Evolutionary conservation across 2,888 invertebrate genomes (phyloP).

Genomic region (Herminia tarsipennalis): DNA sequence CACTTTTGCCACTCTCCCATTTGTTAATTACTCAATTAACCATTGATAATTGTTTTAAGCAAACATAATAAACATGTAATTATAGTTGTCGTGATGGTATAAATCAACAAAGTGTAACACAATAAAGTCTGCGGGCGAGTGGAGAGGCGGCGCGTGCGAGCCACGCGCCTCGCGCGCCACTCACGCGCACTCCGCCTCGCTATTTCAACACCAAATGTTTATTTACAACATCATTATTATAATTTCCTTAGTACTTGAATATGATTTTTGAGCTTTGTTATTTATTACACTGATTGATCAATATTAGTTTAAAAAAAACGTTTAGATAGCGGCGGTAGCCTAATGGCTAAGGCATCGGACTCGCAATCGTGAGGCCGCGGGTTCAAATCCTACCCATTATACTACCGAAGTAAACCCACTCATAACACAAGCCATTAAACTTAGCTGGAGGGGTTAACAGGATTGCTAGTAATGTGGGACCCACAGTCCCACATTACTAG

Average conservation of each 20-base stretch:
- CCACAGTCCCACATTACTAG: no score
- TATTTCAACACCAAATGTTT: neutral
- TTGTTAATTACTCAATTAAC: neutral
- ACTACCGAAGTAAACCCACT: no score
- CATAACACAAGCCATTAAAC: no score
- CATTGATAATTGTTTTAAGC: neutral
- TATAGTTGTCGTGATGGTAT: slow-evolving; percentile 4
- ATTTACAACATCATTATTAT: neutral
- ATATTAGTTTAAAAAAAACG: no score
- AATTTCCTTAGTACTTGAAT: neutral
- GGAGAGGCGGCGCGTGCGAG: slow-evolving; percentile 45
- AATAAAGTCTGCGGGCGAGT: slow-evolving; percentile 21
- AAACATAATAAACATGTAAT: neutral
- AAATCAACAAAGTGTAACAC: slow-evolving; percentile 6
- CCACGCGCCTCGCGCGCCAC: slow-evolving; percentile 63
- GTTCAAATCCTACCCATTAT: no score
- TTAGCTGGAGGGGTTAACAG: no score
- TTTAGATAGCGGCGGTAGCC: no score
- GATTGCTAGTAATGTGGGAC: no score
- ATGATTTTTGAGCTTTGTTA: neutral
- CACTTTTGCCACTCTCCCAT: no score
- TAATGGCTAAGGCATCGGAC: no score
- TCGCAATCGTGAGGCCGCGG: no score
- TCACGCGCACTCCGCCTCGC: slow-evolving; percentile 24
- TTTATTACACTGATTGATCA: neutral